phyloP scores from a whole-genome alignment of 2,888 invertebrate species.

The Strigamia crassipes region DNA sequence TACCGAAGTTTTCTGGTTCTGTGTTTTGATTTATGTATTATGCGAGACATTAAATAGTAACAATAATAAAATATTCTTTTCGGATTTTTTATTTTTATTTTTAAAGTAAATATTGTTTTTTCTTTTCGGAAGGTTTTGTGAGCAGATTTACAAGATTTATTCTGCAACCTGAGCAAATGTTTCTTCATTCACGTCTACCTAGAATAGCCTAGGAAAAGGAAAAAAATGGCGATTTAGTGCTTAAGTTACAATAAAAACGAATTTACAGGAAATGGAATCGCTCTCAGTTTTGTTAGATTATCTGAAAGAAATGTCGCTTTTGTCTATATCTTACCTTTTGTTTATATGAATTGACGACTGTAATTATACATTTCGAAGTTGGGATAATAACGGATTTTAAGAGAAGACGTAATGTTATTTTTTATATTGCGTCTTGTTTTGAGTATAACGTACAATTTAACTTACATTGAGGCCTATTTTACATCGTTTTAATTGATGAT shows the following conservation, averaged over 20 bases:
- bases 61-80: too few species aligned
- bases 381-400: too few species aligned
- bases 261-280: neutral
- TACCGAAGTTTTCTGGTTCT: too few species aligned
- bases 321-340: too few species aligned
- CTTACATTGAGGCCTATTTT: too few species aligned
- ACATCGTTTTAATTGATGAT: too few species aligned
- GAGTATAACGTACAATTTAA: too few species aligned
- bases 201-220: neutral
- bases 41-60: too few species aligned
- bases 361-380: neutral
- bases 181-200: neutral
- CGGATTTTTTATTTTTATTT: neutral
- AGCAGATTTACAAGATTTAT: neutral
- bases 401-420: too few species aligned
- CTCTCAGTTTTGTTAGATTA: neutral
- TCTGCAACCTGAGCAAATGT: slow-evolving; percentile 1
- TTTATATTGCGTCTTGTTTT: too few species aligned
- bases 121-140: neutral
- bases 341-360: too few species aligned
- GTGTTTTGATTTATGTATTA: too few species aligned
- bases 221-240: neutral
- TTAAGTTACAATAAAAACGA: neutral
- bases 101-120: neutral
- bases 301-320: neutral